A percentile compares a stretch with the other conserved stretches of the same genome.
Evolutionary conservation across 2,113 vertebrate species (phyloP).

Genomic region (Polyodon spathula): DNA sequence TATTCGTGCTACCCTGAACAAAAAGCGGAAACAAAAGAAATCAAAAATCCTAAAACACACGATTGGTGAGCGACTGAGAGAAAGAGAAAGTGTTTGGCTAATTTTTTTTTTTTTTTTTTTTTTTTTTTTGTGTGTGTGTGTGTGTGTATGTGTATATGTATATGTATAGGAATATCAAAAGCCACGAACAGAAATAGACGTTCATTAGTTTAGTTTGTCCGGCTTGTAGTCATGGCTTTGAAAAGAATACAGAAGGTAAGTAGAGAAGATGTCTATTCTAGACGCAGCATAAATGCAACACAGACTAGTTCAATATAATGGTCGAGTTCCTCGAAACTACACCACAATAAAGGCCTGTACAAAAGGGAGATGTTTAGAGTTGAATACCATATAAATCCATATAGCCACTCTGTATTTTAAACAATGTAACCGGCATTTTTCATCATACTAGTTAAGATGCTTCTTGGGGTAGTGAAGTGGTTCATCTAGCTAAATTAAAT

Average conservation of each 20-base stretch:
- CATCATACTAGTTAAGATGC: too few relatives aligned
- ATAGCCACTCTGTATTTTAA: too few relatives aligned
- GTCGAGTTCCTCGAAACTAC: neutral
- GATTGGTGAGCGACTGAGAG: conserved; percentile 19
- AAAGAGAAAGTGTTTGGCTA: conserved; percentile 22
- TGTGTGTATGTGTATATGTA: too few relatives aligned
- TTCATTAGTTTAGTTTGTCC: neutral
- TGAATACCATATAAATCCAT: too few relatives aligned
- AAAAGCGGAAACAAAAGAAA: conserved; percentile 55
- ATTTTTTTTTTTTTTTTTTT: neutral
- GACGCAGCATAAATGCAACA: neutral
- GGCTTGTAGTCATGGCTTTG: conserved; percentile 37
- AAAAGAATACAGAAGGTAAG: conserved; percentile 56
- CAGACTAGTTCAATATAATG: neutral
- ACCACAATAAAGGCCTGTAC: conserved; percentile 1
- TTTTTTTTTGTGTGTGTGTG: too few relatives aligned
- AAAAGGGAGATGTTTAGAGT: neutral
- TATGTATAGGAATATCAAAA: neutral
- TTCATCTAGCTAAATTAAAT: too few relatives aligned
- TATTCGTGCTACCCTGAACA: conserved; percentile 27
- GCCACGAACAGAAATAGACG: neutral
- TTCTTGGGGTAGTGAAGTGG: too few relatives aligned
- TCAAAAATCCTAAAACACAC: conserved; percentile 41
- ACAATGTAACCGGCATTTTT: too few relatives aligned
- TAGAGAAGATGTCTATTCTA: neutral